Base-by-base conservation (phyloP, 1,140 invertebrate species). In the Drosophila miranda region DNA sequence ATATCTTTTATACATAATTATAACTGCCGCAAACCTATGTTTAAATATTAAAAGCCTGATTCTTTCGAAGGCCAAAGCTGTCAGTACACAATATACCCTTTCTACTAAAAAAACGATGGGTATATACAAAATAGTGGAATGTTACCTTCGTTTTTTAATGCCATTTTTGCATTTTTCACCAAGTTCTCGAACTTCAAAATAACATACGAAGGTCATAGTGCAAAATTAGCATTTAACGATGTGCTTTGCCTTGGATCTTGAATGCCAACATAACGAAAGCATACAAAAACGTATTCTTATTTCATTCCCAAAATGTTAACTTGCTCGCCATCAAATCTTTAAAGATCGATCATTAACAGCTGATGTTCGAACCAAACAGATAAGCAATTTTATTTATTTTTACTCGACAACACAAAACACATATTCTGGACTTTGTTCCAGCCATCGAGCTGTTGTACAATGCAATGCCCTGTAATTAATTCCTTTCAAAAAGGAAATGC, bases 151-250 rank as follows among this genome's bases (percentile, higher is more conserved):
- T 19, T 61, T 72, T 30, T 19, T 13, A 42, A 55, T 68, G 64
- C 50, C 62, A 44, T 67, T 68, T 67, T 49, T 55, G 64, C 62
- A 68, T 68, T 67, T 68, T 67, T 68, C 48, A 67, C 50, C 23
- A n/a, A 23, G 23, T 19, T 50, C 50, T 72, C 69, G 70, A 56
- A 73, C 50, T 63, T 38, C 63, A 38, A 56, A 67, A 21, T 38
- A 34, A 56, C 63, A 56, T 54, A 34, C 51, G 55, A 68, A 72
- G 67, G 56, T 72, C 55, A 43, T 49, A 52, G 38, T 49, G 7
- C 55, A 43, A 71, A 61, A 72, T 72, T 61, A 60, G 69, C 56
- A 72, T 72, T 53, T 38, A 30, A 44, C 56, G 46, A 61, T 72
- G 67, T 14, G 67, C 8, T 57, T 54, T 50, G 45, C 67, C 67